Base-by-base conservation (phyloP, 2,888 invertebrate genomes). In the Oligia strigilis region DNA sequence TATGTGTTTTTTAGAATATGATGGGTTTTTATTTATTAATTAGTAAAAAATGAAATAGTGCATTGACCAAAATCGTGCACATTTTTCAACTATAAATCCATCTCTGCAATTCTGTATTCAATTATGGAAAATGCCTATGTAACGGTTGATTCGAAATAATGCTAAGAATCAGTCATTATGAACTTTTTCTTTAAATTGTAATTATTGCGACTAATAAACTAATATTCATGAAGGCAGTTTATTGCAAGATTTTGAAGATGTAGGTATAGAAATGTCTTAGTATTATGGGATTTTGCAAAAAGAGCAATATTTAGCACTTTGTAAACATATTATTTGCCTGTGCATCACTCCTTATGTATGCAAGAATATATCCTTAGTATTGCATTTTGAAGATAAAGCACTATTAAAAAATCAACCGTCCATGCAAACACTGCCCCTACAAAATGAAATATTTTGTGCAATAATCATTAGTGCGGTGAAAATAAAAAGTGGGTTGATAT, bases 401-500 rank as follows among this genome's bases (percentile, higher is more conserved):
- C 11, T 52, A 72, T 76, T 77, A 52, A 65, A 67, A 78, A 69
- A 78, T 78, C 75, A 83, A 83, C 84, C 85, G 66, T 66, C n/a
- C 55, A 82, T 23, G 70, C 23, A 81, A 75, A 70, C 75, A 78
- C 5, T 67, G 60, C 64, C 64, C 67, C 67, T 67, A 69, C 29
- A 77, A 58, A 83, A 82, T 80, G n/a, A 83, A 84, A 82, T 67
- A 87, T 77, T 78, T 84, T 78, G 90, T 91, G 89, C 89, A 78
- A 86, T 87, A 88, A 91, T 89, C 89, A 86, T 85, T 90, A 92
- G 92, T 92, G 92, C 90, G 71, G 86, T 81, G 83, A 87, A 90
- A 87, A 85, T 86, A 88, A 87, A 86, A 77, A 91, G 93, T 94
- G 94, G 95, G 93, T 94, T 92, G 93, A 93, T 92, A 91, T 93